Evolutionary conservation across 2,113 vertebrate species (phyloP).

Genomic region (Phocoena phocoena): DNA sequence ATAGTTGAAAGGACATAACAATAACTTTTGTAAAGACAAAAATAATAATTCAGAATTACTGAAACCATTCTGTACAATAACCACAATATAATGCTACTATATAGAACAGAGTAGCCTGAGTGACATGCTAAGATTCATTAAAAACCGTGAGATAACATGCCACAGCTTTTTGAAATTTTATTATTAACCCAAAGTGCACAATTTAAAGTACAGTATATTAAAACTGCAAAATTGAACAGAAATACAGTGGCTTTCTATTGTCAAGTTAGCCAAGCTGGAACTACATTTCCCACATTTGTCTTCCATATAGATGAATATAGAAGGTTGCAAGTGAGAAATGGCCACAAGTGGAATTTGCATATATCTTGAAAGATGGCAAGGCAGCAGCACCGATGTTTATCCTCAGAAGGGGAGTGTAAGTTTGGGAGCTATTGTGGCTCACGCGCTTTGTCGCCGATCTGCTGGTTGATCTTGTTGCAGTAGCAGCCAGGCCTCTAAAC

Average conservation of each 20-base stretch:
- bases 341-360: neutral
- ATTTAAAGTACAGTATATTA: neutral
- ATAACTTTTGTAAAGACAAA: neutral
- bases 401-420: neutral
- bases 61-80: neutral
- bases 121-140: neutral
- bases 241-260: neutral
- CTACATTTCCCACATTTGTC: neutral
- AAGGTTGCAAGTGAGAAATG: neutral
- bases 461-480: neutral
- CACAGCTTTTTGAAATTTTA: neutral
- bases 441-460: neutral
- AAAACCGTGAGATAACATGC: neutral
- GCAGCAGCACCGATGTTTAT: neutral
- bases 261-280: neutral
- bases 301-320: neutral
- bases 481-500: neutral
- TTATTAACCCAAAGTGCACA: neutral
- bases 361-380: neutral
- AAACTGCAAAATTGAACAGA: neutral
- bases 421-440: neutral
- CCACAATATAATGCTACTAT: neutral
- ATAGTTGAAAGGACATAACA: neutral
- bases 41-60: neutral
- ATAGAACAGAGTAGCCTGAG: neutral